These are phyloP conservation scores for Brachypalpus laphriformis DNA, from an alignment of 2,888 invertebrate species.

Conservation along the genomic window DNA sequence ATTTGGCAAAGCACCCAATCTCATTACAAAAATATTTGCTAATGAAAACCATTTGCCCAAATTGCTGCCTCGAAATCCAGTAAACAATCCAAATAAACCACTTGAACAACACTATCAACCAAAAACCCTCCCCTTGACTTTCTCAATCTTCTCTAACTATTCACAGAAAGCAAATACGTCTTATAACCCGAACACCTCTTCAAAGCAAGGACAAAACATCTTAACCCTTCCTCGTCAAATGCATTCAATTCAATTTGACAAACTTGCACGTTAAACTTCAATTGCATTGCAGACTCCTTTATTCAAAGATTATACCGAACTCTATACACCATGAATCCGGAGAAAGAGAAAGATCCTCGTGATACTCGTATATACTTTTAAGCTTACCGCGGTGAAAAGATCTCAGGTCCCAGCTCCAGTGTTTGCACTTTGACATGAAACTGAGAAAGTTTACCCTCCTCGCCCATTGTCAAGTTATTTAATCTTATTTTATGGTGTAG, in stretches of 20 bases:
- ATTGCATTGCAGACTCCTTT: constrained; percentile 2
- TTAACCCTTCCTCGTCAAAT: background rate
- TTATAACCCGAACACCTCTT: background rate
- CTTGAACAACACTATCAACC: background rate
- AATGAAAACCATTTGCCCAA: too few relatives aligned
- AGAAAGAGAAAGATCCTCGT: background rate
- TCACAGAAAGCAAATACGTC: background rate
- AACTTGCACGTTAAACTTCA: constrained; percentile 37
- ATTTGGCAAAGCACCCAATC: too few relatives aligned
- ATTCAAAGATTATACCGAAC: constrained; percentile 10
- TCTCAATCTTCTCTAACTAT: background rate
- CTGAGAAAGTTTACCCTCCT: constrained; percentile 1
- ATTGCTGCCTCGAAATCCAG: background rate
- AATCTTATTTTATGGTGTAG: constrained; percentile 42
- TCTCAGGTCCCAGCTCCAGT: too few relatives aligned
- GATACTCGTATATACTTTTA: background rate
- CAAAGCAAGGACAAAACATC: background rate
- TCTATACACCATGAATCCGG: constrained; percentile 2
- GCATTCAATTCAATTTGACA: constrained; percentile 32
- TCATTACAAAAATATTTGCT: too few relatives aligned
- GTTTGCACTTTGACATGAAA: constrained; percentile 8
- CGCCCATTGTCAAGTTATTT: constrained; percentile 38
- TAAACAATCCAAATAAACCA: background rate
- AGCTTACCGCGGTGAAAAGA: background rate
- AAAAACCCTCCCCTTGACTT: background rate